Percentiles rank a stretch among this genome's conserved stretches.
These are phyloP conservation scores for Pimephales promelas DNA, from an alignment of 2,113 vertebrate species.

Conservation along the genomic window DNA sequence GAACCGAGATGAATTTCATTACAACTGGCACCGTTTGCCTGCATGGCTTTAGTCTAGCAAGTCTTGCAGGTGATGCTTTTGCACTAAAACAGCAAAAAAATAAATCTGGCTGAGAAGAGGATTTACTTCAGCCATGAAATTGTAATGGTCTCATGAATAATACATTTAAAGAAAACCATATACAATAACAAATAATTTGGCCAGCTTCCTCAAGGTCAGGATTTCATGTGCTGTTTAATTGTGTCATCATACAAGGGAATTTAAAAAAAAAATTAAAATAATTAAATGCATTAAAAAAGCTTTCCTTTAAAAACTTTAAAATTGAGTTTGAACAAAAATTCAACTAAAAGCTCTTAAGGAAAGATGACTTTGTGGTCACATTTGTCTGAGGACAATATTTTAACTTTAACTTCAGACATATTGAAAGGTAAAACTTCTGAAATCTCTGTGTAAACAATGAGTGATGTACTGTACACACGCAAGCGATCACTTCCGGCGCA, in stretches of 20 bases:
- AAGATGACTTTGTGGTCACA: neutral
- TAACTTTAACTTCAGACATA: neutral
- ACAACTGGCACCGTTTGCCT: constrained; percentile 8
- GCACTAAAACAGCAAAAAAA: constrained; percentile 27
- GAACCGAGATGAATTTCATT: neutral
- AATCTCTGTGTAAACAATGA: no score
- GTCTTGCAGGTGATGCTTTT: constrained; percentile 26
- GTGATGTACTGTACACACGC: no score
- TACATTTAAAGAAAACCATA: neutral
- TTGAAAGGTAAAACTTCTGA: no score
- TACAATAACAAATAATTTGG: neutral
- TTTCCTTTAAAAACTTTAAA: neutral
- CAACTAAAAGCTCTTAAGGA: neutral
- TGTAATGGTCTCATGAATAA: constrained; percentile 24
- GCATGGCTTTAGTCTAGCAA: neutral
- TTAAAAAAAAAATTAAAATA: no score
- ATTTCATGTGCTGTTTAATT: neutral
- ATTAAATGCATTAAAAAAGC: constrained; percentile 23
- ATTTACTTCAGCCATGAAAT: constrained; percentile 43
- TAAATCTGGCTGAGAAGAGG: neutral
- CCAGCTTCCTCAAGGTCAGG: neutral
- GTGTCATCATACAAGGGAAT: neutral
- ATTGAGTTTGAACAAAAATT: neutral
- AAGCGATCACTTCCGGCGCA: no score
- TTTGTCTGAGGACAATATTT: neutral